phyloP scores from a whole-genome alignment of 2,888 invertebrate species.

The Polydrusus pterygomalis region DNA sequence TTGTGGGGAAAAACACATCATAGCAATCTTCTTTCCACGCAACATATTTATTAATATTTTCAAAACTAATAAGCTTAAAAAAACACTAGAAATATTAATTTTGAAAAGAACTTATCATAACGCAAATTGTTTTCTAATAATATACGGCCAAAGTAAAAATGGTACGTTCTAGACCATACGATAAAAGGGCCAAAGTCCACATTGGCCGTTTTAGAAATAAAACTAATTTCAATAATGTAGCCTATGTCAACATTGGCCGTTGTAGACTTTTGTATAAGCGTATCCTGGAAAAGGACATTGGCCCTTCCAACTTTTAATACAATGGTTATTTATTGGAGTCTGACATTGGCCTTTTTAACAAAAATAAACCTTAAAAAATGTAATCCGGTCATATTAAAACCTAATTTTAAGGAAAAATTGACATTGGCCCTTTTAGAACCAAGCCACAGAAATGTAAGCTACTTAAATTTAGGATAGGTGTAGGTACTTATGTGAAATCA shows the following conservation, averaged over 20 bases:
- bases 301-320: not conserved
- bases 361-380: not conserved
- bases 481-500: too few species aligned
- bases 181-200: not conserved
- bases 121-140: not conserved
- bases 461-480: too few species aligned
- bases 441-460: not conserved
- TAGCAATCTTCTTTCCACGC: not conserved
- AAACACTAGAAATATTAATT: not conserved
- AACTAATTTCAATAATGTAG: not conserved
- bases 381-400: not conserved
- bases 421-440: not conserved
- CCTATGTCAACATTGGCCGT: not conserved
- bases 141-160: conserved; percentile 1
- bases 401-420: not conserved
- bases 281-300: not conserved
- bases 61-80: not conserved
- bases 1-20: not conserved
- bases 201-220: not conserved
- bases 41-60: not conserved
- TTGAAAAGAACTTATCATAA: not conserved
- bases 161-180: not conserved
- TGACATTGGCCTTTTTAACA: not conserved
- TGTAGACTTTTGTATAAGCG: not conserved
- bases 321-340: not conserved